Conservation (phyloP, 1,140 invertebrate species). For the Akabosia matsudoensis region DNA sequence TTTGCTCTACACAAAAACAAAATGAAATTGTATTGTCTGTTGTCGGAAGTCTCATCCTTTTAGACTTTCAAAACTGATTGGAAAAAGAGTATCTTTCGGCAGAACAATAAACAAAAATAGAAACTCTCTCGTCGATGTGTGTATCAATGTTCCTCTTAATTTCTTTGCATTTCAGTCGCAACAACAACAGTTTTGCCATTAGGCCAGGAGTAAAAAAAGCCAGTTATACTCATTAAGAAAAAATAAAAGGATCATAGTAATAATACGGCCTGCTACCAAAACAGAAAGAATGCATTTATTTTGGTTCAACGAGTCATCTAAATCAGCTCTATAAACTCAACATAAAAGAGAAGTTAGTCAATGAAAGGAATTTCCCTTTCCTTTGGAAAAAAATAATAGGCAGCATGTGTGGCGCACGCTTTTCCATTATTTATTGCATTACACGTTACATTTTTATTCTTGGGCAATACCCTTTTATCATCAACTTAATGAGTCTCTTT, state of each 20-base stretch:
- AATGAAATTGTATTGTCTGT: not conserved
- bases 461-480: conserved; percentile 21
- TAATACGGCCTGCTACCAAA: not conserved
- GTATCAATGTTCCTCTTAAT: not conserved
- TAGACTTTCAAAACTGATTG: not conserved
- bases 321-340: too few species aligned
- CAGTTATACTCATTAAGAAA: conserved; percentile 6
- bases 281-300: too few species aligned
- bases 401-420: conserved; percentile 14
- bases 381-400: too few species aligned
- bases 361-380: conserved; percentile 9
- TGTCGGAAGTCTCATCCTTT: not conserved
- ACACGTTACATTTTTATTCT: conserved; percentile 16
- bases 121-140: not conserved
- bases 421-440: conserved; percentile 17
- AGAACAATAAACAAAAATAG: not conserved
- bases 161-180: not conserved
- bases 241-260: conserved; percentile 4
- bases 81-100: not conserved
- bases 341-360: not conserved
- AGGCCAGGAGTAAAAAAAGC: not conserved
- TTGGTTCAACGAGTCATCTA: too few species aligned
- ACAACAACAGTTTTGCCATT: too few species aligned
- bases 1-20: too few species aligned
- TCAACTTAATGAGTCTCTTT: conserved; percentile 17